phyloP scores from a whole-genome alignment of 1,140 invertebrate species.

The Yoshiicerus persimilis region DNA sequence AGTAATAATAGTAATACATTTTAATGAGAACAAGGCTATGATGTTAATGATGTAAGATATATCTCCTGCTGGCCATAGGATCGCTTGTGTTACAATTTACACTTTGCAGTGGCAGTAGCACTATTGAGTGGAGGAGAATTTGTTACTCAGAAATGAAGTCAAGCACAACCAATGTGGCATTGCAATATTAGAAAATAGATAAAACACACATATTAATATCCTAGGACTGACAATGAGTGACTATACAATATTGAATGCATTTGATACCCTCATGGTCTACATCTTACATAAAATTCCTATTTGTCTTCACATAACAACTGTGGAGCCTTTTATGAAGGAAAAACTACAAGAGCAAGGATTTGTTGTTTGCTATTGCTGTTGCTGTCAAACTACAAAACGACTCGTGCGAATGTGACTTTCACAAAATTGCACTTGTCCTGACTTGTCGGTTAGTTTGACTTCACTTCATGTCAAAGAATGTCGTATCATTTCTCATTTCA shows the following conservation, averaged over 20 bases:
- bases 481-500: neutral
- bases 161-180: too few relatives aligned
- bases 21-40: neutral
- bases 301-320: neutral
- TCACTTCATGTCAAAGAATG: neutral
- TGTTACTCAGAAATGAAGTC: too few relatives aligned
- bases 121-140: too few relatives aligned
- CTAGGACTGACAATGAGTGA: too few relatives aligned
- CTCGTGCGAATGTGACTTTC: neutral
- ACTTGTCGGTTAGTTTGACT: neutral
- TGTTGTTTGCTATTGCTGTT: neutral
- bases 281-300: too few relatives aligned
- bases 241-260: neutral
- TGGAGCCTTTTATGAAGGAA: neutral
- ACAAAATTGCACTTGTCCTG: neutral
- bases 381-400: neutral
- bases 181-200: too few relatives aligned
- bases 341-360: neutral
- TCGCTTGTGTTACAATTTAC: too few relatives aligned
- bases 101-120: too few relatives aligned
- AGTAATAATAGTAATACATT: neutral
- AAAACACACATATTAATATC: too few relatives aligned
- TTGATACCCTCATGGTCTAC: neutral
- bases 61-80: too few relatives aligned
- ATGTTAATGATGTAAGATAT: too few relatives aligned